phyloP scores from a whole-genome alignment of 2,888 invertebrate species.

The Phalera bucephala region DNA sequence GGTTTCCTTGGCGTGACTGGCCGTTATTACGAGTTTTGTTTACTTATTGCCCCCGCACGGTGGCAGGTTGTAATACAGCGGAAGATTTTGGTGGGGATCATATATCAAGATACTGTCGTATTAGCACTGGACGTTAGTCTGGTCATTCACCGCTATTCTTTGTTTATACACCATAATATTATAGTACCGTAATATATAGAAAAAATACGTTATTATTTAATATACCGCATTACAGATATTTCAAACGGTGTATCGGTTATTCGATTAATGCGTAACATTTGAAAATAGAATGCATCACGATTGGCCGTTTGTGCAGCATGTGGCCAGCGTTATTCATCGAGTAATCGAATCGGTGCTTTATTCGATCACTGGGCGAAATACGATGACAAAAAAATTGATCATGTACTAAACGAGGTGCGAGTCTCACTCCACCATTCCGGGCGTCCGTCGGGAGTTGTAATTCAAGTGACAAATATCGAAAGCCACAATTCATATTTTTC shows the following conservation, averaged over 20 bases:
- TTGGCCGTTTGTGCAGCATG: constrained; percentile 16
- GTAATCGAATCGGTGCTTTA: constrained; percentile 21
- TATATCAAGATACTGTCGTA: constrained; percentile 30
- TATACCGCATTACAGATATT: too few species aligned
- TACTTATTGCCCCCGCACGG: constrained; percentile 63
- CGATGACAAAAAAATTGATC: constrained; percentile 63
- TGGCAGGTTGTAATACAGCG: constrained; percentile 39
- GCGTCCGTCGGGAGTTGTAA: constrained; percentile 77
- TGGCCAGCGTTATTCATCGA: constrained; percentile 23
- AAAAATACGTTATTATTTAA: too few species aligned
- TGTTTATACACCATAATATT: not conserved
- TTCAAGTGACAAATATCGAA: constrained; percentile 84
- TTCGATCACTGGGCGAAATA: constrained; percentile 36
- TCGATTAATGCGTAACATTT: constrained; percentile 8
- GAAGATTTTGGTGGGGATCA: constrained; percentile 34
- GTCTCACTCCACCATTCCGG: constrained; percentile 58
- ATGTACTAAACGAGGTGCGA: constrained; percentile 74
- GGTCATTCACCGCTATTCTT: not conserved
- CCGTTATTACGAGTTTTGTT: constrained; percentile 74
- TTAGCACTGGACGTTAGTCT: constrained; percentile 13
- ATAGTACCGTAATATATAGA: too few species aligned
- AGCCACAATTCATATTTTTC: constrained; percentile 81
- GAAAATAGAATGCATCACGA: constrained; percentile 15
- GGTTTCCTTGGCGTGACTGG: constrained; percentile 76
- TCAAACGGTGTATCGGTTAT: too few species aligned